Percentiles rank a stretch among this genome's conserved stretches.
phyloP scores from a whole-genome alignment of 2,888 invertebrate species.

The Acheta domesticus region DNA sequence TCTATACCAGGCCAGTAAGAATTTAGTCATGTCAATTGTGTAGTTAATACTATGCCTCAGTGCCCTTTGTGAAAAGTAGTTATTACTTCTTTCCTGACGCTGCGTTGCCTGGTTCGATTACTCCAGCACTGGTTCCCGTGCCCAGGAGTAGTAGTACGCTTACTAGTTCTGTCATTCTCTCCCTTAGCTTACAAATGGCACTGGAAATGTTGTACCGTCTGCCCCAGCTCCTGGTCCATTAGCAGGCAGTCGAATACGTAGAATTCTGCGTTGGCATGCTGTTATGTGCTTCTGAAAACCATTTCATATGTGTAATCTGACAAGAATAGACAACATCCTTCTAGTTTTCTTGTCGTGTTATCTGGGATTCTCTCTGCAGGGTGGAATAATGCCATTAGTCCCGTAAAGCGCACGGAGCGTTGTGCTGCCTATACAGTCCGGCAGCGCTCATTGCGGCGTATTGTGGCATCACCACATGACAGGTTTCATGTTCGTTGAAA shows the following conservation, averaged over 20 bases:
- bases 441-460: no score
- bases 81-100: constrained; percentile 24
- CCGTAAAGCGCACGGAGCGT: no score
- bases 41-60: constrained; percentile 31
- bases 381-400: no score
- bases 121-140: not conserved
- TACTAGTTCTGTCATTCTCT: not conserved
- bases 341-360: not conserved
- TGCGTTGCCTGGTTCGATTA: constrained; percentile 25
- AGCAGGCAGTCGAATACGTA: not conserved
- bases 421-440: no score
- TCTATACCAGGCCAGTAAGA: constrained; percentile 38
- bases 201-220: not conserved
- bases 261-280: not conserved
- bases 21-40: constrained; percentile 28
- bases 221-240: not conserved
- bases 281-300: not conserved
- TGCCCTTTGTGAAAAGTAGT: constrained; percentile 29
- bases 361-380: not conserved
- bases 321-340: not conserved
- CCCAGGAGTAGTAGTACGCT: not conserved
- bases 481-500: no score
- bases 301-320: not conserved
- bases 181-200: not conserved
- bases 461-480: no score